These are phyloP conservation scores for Strigamia transsilvanica DNA, from an alignment of 2,888 invertebrate species.

Conservation along the genomic window DNA sequence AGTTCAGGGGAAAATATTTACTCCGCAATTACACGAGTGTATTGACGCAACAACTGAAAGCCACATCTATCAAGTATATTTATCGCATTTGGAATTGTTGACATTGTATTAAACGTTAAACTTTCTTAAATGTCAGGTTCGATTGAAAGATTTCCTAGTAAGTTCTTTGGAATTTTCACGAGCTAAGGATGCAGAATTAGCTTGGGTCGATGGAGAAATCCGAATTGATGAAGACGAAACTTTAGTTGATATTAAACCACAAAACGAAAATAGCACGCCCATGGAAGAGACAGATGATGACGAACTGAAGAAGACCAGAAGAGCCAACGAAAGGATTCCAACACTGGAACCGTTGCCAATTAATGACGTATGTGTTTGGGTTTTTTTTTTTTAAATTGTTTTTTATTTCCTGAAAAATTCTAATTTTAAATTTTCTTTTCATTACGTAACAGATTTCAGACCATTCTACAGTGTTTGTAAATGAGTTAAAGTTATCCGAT, in stretches of 20 bases:
- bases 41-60: conserved; percentile 98
- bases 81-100: background rate
- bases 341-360: conserved; percentile 58
- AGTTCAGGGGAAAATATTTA: conserved; percentile 76
- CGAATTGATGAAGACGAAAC: conserved; percentile 61
- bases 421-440: background rate
- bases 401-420: background rate
- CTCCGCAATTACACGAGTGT: conserved; percentile 75
- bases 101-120: background rate
- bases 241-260: conserved; percentile 46
- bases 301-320: conserved; percentile 56
- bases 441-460: conserved; percentile 67
- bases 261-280: background rate
- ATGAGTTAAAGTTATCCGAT: conserved; percentile 90
- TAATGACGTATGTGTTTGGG: conserved; percentile 52
- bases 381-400: background rate
- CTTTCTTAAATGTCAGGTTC: conserved; percentile 71
- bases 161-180: conserved; percentile 85
- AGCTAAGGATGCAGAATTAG: conserved; percentile 89
- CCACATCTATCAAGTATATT: conserved; percentile 89
- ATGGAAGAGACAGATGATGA: conserved; percentile 60
- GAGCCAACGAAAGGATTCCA: conserved; percentile 57
- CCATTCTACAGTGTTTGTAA: conserved; percentile 88
- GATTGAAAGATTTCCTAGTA: conserved; percentile 89
- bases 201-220: conserved; percentile 90